Evolutionary conservation across 2,888 invertebrate species (phyloP).

Genomic region (Spodoptera littoralis): DNA sequence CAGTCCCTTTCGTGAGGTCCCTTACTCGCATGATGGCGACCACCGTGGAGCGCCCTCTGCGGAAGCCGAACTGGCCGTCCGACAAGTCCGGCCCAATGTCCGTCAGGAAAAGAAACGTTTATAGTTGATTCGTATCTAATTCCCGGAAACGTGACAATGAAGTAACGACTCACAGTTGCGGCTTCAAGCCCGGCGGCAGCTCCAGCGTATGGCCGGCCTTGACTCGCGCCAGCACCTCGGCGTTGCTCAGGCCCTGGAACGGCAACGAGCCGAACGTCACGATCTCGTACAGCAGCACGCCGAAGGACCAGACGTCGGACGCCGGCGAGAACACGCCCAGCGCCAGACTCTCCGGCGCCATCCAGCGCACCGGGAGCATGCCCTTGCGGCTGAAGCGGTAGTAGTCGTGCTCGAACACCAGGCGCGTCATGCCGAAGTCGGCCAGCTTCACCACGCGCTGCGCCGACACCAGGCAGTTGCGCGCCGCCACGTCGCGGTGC

Average conservation of each 20-base stretch:
- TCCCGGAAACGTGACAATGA: no score
- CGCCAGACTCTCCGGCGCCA: slow-evolving; percentile 96
- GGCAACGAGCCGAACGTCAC: slow-evolving; percentile 97
- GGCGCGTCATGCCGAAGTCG: slow-evolving; percentile 97
- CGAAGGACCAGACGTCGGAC: slow-evolving; percentile 97
- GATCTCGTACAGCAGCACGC: slow-evolving; percentile 95
- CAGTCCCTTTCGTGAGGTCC: no score
- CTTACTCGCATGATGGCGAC: no score
- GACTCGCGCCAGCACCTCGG: slow-evolving; percentile 94
- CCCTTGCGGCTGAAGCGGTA: slow-evolving; percentile 96
- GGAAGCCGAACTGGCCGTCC: no score
- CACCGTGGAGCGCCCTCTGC: no score
- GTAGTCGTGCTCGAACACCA: slow-evolving; percentile 96
- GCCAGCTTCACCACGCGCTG: slow-evolving; percentile 93
- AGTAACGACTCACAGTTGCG: slow-evolving; percentile 92
- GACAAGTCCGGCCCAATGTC: no score
- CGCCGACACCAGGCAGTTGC: slow-evolving; percentile 94
- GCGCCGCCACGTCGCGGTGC: slow-evolving; percentile 95
- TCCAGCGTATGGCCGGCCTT: slow-evolving; percentile 92
- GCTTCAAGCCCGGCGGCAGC: slow-evolving; percentile 93
- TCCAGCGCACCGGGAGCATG: slow-evolving; percentile 97
- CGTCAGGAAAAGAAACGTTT: no score
- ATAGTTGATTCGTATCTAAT: no score
- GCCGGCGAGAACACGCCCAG: slow-evolving; percentile 95
- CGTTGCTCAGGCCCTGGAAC: slow-evolving; percentile 95